A percentile compares a stretch with the other conserved stretches of the same genome.
These are phyloP conservation scores for Burhinus bistriatus DNA, from an alignment of 2,113 vertebrate genomes.

Conservation along the genomic window DNA sequence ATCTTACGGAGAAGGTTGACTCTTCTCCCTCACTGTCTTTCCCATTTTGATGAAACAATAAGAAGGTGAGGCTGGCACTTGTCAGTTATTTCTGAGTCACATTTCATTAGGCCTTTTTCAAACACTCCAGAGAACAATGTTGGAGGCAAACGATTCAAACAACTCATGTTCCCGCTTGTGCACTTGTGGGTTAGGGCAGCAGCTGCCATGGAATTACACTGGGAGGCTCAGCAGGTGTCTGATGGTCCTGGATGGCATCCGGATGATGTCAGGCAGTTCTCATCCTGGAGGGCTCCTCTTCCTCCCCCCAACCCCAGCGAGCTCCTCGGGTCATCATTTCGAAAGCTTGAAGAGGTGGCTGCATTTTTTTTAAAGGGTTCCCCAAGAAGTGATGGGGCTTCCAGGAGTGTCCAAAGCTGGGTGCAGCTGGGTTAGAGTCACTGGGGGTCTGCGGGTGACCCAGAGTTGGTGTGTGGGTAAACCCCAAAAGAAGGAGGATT, in stretches of 20 bases:
- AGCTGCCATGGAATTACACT: neutral
- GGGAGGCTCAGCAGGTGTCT: slow-evolving; percentile 54
- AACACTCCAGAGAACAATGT: slow-evolving; percentile 64
- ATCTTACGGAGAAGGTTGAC: slow-evolving; percentile 35
- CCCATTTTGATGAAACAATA: slow-evolving; percentile 72
- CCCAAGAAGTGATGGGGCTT: neutral
- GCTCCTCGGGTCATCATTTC: neutral
- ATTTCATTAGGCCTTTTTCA: slow-evolving; percentile 66
- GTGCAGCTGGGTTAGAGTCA: neutral
- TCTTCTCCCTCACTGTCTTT: slow-evolving; percentile 48
- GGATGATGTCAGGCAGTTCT: slow-evolving; percentile 14
- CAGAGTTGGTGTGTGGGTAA: too few relatives aligned
- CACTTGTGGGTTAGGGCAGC: neutral
- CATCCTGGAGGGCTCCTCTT: neutral
- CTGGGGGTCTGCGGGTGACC: neutral
- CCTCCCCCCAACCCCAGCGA: neutral
- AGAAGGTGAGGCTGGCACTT: slow-evolving; percentile 76
- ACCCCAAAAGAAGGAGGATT: neutral
- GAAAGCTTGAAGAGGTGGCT: neutral
- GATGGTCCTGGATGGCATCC: neutral
- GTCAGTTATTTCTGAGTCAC: slow-evolving; percentile 78
- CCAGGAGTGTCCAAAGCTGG: neutral
- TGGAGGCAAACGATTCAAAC: slow-evolving; percentile 36
- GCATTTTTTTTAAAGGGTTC: neutral
- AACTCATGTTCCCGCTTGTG: slow-evolving; percentile 64